phyloP scores from a whole-genome alignment of 2,113 vertebrate genomes.

The Campylorhamphus procurvoides region DNA sequence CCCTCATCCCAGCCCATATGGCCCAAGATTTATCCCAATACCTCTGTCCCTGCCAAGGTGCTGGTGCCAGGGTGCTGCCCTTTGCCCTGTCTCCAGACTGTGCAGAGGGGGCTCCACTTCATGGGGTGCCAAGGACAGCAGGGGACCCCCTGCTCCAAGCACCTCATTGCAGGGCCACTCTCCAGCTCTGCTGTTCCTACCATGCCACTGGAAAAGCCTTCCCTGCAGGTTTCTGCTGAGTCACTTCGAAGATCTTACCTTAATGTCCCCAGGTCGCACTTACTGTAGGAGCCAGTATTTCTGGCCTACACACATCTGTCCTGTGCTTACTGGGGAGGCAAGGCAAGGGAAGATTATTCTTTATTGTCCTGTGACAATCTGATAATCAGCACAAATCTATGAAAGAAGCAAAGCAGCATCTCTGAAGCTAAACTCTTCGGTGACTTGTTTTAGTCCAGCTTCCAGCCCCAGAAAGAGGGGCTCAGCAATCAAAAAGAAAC shows the following conservation, averaged over 20 bases:
- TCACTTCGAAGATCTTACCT: not conserved
- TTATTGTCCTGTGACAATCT: not conserved
- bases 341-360: not conserved
- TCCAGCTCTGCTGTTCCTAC: not conserved
- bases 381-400: not conserved
- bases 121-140: rapidly evolving
- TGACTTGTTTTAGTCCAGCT: not conserved
- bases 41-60: not conserved
- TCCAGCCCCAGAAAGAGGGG: not conserved
- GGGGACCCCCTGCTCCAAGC: not conserved
- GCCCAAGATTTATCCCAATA: not conserved
- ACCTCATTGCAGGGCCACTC: not conserved
- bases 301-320: not conserved
- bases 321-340: not conserved
- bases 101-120: not conserved
- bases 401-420: not conserved
- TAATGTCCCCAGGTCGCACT: not conserved
- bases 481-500: not conserved
- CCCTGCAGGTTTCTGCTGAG: not conserved
- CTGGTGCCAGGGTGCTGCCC: not conserved
- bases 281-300: not conserved
- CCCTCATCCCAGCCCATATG: rapidly evolving
- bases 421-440: not conserved
- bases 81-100: rapidly evolving
- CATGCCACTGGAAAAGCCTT: not conserved